Percentiles rank a stretch among this genome's conserved stretches.
phyloP scores from a whole-genome alignment of 2,888 invertebrate species.

The Noctua comes region DNA sequence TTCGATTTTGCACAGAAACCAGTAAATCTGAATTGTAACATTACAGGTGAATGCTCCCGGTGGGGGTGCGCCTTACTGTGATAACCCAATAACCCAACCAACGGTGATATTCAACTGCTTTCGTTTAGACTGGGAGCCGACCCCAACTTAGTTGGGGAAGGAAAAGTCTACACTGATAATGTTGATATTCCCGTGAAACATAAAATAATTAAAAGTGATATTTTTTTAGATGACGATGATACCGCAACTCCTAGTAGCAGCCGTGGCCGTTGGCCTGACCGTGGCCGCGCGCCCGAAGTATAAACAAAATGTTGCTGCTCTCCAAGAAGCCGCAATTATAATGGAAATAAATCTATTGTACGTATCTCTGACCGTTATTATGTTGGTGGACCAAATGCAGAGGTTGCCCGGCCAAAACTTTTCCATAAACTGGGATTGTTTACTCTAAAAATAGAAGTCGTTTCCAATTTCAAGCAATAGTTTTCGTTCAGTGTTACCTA shows the following conservation, averaged over 20 bases:
- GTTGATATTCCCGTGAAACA: neutral
- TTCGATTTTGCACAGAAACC: too few species aligned
- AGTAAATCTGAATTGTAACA: too few species aligned
- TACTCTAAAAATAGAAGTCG: neutral
- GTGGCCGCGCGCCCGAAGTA: neutral
- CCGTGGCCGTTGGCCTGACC: neutral
- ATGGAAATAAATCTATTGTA: neutral
- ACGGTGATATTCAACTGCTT: neutral
- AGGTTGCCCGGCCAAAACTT: neutral
- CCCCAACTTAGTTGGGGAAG: neutral
- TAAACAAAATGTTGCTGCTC: neutral
- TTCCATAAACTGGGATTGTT: neutral
- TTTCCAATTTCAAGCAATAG: neutral
- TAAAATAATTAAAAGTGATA: neutral
- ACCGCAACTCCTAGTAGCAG: neutral
- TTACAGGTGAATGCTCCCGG: too few species aligned
- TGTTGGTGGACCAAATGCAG: neutral
- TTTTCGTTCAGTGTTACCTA: too few species aligned
- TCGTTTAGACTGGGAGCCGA: neutral
- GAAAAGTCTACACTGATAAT: neutral
- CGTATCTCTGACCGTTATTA: neutral
- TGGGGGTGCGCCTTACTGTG: too few species aligned
- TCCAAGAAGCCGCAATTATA: fast-evolving
- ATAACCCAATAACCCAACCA: too few species aligned
- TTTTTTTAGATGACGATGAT: constrained; percentile 12